Evolutionary conservation across 2,797 vertebrate species (phyloP), one percentile per base, ranked within the genome.

Genomic region (Helicolenus hilgendorfi): DNA sequence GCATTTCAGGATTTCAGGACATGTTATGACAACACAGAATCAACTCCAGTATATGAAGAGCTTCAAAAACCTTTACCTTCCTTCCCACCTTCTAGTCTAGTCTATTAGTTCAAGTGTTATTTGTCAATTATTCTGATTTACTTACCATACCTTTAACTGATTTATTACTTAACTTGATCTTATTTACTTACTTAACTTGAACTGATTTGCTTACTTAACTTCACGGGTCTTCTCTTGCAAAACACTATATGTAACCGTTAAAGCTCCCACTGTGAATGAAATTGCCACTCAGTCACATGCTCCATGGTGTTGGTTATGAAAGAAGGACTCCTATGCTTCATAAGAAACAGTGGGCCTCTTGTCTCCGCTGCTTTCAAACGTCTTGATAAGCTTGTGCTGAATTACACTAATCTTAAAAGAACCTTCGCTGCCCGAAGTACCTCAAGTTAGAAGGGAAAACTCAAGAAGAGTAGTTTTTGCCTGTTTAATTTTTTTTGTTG

Each of bases 291-390:
- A n/a, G 88, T 95, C 95, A 94, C 95, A 92, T 93, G 93, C 31
- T 74, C 13, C 81, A 72, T 33, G 68, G 49, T 4, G 10, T 59
- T 11, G 27, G 59, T 95, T 96, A 89, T 90, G 89, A 95, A 96
- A 95, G 79, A 85, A 24, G 0, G 63, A 59, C 41, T 64, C 65
- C 59, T 2, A 31, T 75, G 81, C 83, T 81, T 92, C 78, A 85
- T 79, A 7, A 68, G 15, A 33, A 96, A 96, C 96, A 97, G 88
- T 90, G 80, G 87, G 73, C 87, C 93, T 87, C 91, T 97, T 97
- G 96, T 97, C 36, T 84, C 49, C 45, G 27, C 68, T 55, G 58
- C 85, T 75, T 26, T 2, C 53, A 81, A 83, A 84, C 72, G 64
- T 86, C 82, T 76, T 83, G 53, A 93, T 94, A 93, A 94, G 80